Base-by-base conservation (phyloP, 2,113 vertebrate genomes). In the Lagopus leucura region DNA sequence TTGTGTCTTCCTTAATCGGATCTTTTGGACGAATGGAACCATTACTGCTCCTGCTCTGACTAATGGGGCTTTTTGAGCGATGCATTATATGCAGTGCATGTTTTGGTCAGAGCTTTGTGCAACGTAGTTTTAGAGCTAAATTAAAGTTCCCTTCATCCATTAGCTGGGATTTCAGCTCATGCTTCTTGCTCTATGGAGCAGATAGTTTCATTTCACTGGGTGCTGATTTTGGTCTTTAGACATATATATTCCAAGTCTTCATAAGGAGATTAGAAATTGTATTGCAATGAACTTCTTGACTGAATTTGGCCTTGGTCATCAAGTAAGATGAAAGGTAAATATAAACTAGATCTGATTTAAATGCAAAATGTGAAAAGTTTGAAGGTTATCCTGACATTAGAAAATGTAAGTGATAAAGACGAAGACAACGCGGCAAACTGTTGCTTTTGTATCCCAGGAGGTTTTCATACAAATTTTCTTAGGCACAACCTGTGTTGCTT, bases 11-110 rank as follows among this genome's bases (percentile, higher is more conserved):
- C 69, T 69, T 80, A 34, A 60, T 71, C 8, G 17, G 60, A 55
- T 66, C 30, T 15, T 85, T 94, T 88, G 58, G 55, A 34, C 54
- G 47, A 47, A 4, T 91, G 20, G 47, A 30, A 40, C 32, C 15
- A 12, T 71, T 82, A 19, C 32, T 75, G 38, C 69, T 87, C 32
- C 54, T 82, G n/a, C 13, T 93, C 20, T 4, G 13, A 43, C 16
- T 36, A 1, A 22, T 12, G 3, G 67, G 48, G 28, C 1, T 0
- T 73, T 66, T 65, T 0, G 0, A 79, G 14, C 43, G 30, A 34
- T 22, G 3, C 4, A 3, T 30, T 50, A 19, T 34, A 61, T 60
- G 55, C 48, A 61, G 11, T 10, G 36, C 18, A 11, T n/a, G 9
- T 5, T 80, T 73, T 89, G 45, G 38, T 30, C 63, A 67, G 86